Percentiles rank a stretch among this genome's conserved stretches.
phyloP scores from a whole-genome alignment of 2,113 vertebrate species.

The Anoplopoma fimbria region DNA sequence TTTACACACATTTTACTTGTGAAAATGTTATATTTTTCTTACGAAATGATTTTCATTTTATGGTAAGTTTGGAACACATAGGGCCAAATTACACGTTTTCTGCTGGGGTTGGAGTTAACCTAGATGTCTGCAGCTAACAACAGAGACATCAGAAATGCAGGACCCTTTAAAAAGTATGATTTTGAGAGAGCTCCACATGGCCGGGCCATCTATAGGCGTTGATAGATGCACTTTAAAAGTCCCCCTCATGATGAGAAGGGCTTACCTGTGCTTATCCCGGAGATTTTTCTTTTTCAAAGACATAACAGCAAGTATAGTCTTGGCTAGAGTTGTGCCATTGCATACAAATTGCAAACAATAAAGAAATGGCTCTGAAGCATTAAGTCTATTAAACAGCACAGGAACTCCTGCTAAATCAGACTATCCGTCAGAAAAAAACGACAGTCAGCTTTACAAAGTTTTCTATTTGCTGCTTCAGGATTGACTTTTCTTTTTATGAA shows the following conservation, averaged over 20 bases:
- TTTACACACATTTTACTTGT: slow-evolving; percentile 1
- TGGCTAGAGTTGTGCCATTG: background rate
- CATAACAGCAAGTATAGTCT: background rate
- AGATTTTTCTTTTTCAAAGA: slow-evolving; percentile 41
- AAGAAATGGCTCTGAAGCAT: slow-evolving; percentile 3
- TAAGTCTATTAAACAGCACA: background rate
- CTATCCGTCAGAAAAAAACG: background rate
- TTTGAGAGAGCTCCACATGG: background rate
- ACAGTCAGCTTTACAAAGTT: background rate
- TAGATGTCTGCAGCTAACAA: background rate
- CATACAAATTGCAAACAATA: slow-evolving; percentile 37
- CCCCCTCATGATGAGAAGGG: slow-evolving; percentile 11
- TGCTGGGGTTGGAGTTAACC: background rate
- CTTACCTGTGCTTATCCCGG: slow-evolving; percentile 17
- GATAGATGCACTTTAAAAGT: slow-evolving; percentile 17
- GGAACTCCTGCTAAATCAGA: background rate
- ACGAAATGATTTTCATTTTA: background rate
- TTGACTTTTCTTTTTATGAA: background rate
- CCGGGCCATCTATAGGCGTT: background rate
- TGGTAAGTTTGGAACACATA: background rate
- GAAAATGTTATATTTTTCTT: background rate
- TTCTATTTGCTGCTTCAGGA: background rate
- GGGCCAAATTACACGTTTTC: background rate
- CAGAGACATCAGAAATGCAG: background rate
- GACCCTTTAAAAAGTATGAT: slow-evolving; percentile 9